Evolutionary conservation across 2,888 invertebrate genomes (phyloP).

Genomic region (Rhogogaster chlorosoma): DNA sequence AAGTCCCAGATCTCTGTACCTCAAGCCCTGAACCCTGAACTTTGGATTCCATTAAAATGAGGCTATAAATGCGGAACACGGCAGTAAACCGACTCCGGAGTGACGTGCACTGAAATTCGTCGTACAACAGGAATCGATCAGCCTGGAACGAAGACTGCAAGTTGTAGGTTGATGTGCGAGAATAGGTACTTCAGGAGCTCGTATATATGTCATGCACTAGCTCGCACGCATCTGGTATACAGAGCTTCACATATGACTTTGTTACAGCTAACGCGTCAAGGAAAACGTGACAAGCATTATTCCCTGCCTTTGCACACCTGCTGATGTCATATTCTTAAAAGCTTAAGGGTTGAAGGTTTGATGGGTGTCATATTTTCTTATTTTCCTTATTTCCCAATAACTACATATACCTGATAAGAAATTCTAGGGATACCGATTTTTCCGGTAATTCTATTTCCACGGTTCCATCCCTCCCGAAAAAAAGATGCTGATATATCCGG

Average conservation of each 20-base stretch:
- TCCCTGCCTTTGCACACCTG: slow-evolving; percentile 8
- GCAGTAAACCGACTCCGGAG: background rate
- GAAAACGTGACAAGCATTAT: slow-evolving; percentile 42
- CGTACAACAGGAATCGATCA: slow-evolving; percentile 5
- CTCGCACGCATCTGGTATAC: background rate
- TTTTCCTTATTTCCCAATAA: background rate
- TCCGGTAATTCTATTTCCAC: background rate
- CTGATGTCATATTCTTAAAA: slow-evolving; percentile 15
- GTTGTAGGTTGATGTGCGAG: slow-evolving; percentile 12
- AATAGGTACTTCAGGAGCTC: background rate
- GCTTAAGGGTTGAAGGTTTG: slow-evolving; percentile 24
- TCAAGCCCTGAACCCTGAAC: background rate
- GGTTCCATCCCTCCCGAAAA: background rate
- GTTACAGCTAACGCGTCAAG: slow-evolving; percentile 26
- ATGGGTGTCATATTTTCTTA: background rate
- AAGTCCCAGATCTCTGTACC: background rate
- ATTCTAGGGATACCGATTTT: background rate
- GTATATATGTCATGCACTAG: background rate
- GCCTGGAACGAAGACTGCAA: background rate
- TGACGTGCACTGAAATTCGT: slow-evolving; percentile 23
- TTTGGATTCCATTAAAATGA: background rate
- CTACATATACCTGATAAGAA: background rate
- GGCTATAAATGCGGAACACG: slow-evolving; percentile 1
- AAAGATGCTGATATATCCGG: background rate
- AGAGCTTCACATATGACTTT: background rate